Conservation (phyloP, 1,140 invertebrate species). For the Micrasema minimum region DNA sequence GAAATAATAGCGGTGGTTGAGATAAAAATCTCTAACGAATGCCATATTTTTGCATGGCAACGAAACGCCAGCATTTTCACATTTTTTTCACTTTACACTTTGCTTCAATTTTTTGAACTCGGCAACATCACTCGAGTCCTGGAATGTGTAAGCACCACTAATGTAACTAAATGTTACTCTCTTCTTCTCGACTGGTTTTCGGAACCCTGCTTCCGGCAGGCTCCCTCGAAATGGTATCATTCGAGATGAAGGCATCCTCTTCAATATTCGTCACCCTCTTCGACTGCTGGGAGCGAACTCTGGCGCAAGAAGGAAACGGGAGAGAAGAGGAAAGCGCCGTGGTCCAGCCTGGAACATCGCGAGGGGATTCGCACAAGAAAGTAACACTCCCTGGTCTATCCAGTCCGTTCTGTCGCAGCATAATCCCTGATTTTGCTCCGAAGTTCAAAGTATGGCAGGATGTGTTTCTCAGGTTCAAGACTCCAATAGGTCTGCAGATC, state of each 20-base stretch:
- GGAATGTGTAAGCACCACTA: too few relatives aligned
- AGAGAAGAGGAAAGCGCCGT: conserved; percentile 68
- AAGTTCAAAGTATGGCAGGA: conserved; percentile 65
- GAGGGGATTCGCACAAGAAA: conserved; percentile 69
- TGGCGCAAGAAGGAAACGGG: conserved; percentile 67
- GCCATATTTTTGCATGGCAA: too few relatives aligned
- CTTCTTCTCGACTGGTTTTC: too few relatives aligned
- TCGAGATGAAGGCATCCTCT: conserved; percentile 10
- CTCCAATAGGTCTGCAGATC: conserved; percentile 70
- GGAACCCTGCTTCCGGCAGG: too few relatives aligned
- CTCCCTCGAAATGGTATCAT: too few relatives aligned
- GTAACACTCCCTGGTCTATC: conserved; percentile 71
- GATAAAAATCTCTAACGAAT: too few relatives aligned
- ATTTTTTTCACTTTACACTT: too few relatives aligned
- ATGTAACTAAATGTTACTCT: too few relatives aligned
- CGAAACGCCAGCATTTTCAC: too few relatives aligned
- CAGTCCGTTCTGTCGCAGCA: conserved; percentile 70
- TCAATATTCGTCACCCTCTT: conserved; percentile 72
- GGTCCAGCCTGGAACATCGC: conserved; percentile 72
- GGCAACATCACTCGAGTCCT: too few relatives aligned
- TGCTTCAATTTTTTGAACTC: too few relatives aligned
- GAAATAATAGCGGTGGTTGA: too few relatives aligned
- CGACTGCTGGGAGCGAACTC: conserved; percentile 70
- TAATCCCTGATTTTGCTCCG: conserved; percentile 64
- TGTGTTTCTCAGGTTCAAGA: conserved; percentile 73